A percentile compares a stretch with the other conserved stretches of the same genome.
Evolutionary conservation across 1,140 invertebrate genomes (phyloP).

Genomic region (Protaetia brevitarsis): DNA sequence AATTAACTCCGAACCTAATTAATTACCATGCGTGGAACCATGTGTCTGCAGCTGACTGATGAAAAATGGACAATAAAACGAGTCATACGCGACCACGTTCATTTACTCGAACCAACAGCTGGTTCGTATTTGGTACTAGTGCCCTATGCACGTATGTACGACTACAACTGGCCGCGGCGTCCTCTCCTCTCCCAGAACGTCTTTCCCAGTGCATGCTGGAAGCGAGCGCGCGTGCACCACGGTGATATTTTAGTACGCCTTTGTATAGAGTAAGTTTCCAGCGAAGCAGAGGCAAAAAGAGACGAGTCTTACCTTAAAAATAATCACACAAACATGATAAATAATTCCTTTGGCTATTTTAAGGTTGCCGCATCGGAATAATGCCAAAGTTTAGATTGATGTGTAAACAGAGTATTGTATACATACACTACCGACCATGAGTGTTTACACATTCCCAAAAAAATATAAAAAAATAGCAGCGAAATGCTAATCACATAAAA

Average conservation of each 20-base stretch:
- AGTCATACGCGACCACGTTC: conserved; percentile 28
- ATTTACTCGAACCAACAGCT: conserved; percentile 23
- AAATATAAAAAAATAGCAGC: too few species aligned
- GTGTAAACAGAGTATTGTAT: too few species aligned
- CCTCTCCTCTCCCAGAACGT: background rate
- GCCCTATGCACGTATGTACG: background rate
- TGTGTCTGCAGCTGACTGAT: conserved; percentile 33
- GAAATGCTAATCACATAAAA: too few species aligned
- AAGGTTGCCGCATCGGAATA: background rate
- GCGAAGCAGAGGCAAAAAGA: background rate
- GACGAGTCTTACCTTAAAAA: background rate
- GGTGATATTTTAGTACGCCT: background rate
- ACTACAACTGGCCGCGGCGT: background rate
- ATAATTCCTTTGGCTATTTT: background rate
- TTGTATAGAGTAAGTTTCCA: background rate
- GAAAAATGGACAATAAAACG: conserved; percentile 32
- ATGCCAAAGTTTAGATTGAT: background rate
- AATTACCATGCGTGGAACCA: conserved; percentile 28
- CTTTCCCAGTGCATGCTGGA: background rate
- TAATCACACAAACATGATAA: background rate
- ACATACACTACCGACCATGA: too few species aligned
- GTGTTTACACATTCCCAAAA: too few species aligned
- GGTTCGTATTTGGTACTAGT: conserved; percentile 26
- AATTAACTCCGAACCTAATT: conserved; percentile 32
- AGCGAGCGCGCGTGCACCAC: background rate